phyloP scores from a whole-genome alignment of 2,797 vertebrate species.

The Thalassophryne amazonica region DNA sequence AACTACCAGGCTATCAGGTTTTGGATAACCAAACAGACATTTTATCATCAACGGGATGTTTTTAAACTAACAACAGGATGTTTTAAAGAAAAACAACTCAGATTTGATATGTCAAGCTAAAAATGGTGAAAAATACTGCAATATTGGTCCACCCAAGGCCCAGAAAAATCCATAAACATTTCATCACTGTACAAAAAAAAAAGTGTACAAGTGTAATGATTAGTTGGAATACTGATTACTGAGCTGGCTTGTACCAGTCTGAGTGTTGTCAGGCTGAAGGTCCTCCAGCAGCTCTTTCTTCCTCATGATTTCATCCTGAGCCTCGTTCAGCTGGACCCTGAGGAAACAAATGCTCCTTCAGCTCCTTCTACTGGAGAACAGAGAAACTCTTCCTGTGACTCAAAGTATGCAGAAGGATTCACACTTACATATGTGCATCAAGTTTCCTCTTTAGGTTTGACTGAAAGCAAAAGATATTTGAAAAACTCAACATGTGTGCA shows the following conservation, averaged over 20 bases:
- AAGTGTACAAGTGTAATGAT: not conserved
- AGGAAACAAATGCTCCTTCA: constrained; percentile 8
- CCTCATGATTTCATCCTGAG: constrained; percentile 96
- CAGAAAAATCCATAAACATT: no score
- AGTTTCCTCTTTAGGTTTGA: constrained; percentile 93
- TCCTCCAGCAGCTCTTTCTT: constrained; percentile 95
- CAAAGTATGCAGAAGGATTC: not conserved
- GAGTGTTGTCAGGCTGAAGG: constrained; percentile 89
- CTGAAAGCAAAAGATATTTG: constrained; percentile 62
- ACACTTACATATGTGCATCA: constrained; percentile 96
- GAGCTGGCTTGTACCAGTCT: constrained; percentile 77
- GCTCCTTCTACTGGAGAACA: not conserved
- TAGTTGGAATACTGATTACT: not conserved
- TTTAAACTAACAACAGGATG: no score
- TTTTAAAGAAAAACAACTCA: no score
- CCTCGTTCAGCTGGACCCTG: constrained; percentile 94
- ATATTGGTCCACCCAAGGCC: no score
- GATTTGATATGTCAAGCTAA: no score
- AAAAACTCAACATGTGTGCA: not conserved
- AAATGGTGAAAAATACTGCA: no score
- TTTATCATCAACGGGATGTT: no score
- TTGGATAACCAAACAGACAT: no score
- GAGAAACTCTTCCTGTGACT: not conserved
- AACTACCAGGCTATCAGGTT: no score
- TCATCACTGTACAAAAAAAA: no score